These are phyloP conservation scores for Cyanistes caeruleus DNA, from an alignment of 2,113 vertebrate genomes.

Conservation along the genomic window DNA sequence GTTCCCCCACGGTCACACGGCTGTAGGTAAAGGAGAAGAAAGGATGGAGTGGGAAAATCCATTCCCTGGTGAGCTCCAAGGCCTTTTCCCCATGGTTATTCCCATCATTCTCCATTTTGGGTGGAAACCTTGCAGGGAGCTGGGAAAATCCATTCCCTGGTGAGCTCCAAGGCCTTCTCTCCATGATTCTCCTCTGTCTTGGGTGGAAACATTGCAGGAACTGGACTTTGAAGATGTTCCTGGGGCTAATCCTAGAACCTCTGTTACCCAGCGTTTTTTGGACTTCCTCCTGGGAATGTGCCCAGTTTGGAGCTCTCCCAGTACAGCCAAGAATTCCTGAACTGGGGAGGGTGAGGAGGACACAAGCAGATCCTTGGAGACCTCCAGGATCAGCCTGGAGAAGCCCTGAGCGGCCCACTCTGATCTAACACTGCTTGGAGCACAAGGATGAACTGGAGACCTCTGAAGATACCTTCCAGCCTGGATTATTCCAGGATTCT, in stretches of 20 bases:
- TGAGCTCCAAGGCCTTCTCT: neutral
- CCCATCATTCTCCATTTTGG: neutral
- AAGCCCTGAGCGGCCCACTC: neutral
- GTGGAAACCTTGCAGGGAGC: neutral
- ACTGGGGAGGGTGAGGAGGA: neutral
- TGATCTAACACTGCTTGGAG: neutral
- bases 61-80: neutral
- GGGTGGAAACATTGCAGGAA: neutral
- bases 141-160: neutral
- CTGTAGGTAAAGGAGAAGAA: neutral
- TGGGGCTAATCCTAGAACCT: neutral
- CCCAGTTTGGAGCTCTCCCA: neutral
- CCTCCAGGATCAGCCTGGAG: neutral
- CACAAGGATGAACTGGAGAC: neutral
- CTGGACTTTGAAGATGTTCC: neutral
- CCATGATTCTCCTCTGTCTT: neutral
- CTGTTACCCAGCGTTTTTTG: neutral
- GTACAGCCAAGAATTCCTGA: neutral
- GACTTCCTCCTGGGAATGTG: neutral
- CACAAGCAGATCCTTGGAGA: neutral
- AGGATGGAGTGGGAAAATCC: neutral
- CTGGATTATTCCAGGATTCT: neutral
- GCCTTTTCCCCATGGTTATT: neutral
- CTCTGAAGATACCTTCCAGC: neutral
- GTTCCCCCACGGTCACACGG: accelerated